Conservation (phyloP, 2,113 vertebrate species). For the Ascaphus truei region DNA sequence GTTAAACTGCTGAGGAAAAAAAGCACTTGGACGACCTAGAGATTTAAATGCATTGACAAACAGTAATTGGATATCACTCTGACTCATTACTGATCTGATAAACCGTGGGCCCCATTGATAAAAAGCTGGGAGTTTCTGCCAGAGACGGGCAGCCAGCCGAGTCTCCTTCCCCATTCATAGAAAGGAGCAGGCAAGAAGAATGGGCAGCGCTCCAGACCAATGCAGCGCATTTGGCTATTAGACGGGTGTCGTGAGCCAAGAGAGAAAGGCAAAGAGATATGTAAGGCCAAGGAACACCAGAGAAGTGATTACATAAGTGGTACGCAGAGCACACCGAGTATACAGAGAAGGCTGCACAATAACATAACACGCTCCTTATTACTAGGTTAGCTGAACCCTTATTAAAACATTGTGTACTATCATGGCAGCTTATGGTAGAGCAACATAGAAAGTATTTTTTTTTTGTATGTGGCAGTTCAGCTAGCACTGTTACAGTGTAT, state of each 20-base stretch:
- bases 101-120: constrained; percentile 53
- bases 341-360: too few species aligned
- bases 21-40: background rate
- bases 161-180: constrained; percentile 52
- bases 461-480: too few species aligned
- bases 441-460: too few species aligned
- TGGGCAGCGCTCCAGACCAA: constrained; percentile 46
- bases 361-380: too few species aligned
- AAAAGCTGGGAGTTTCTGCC: constrained; percentile 40
- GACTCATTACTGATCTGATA: constrained; percentile 43
- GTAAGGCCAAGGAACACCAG: too few species aligned
- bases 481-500: too few species aligned
- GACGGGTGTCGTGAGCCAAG: constrained; percentile 2
- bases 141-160: constrained; percentile 44
- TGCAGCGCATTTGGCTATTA: constrained; percentile 33
- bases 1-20: constrained; percentile 9
- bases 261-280: background rate
- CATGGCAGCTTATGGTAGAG: too few species aligned
- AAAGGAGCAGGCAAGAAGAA: constrained; percentile 5
- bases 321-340: too few species aligned
- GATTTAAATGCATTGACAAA: background rate
- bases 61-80: constrained; percentile 29
- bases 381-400: too few species aligned
- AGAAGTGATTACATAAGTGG: too few species aligned
- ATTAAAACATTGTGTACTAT: too few species aligned